Conservation (phyloP, 2,113 vertebrate genomes). For the Gulo gulo region DNA sequence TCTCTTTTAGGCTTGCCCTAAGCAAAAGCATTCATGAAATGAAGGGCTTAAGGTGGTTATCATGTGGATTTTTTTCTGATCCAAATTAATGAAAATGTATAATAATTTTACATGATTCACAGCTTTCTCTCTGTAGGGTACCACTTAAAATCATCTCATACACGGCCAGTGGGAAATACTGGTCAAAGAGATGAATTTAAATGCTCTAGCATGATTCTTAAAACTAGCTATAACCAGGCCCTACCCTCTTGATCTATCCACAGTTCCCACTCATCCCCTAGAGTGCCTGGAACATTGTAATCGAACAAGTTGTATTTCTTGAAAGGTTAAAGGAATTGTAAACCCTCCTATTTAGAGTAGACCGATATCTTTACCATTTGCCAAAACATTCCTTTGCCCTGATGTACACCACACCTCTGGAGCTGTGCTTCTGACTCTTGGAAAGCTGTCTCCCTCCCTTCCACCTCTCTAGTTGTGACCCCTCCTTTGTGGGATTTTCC, state of each 20-base stretch:
- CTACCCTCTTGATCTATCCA: not conserved
- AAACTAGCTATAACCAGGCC: not conserved
- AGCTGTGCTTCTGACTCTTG: not conserved
- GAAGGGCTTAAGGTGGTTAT: not conserved
- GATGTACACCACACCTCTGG: not conserved
- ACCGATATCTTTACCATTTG: not conserved
- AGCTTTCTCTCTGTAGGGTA: not conserved
- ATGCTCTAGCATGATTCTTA: not conserved
- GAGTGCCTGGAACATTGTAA: not conserved
- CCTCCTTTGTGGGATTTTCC: too few species aligned
- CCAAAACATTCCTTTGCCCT: not conserved
- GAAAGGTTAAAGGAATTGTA: not conserved
- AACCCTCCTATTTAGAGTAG: not conserved
- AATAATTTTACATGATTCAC: not conserved
- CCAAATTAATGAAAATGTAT: not conserved
- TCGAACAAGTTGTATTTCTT: not conserved
- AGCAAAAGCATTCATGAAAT: not conserved
- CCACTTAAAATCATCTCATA: not conserved
- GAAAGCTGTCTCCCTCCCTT: not conserved
- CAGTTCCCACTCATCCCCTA: not conserved
- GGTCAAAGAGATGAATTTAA: not conserved
- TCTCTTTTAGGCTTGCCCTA: not conserved
- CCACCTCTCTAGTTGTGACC: not conserved
- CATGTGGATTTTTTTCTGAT: not conserved
- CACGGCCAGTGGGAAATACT: not conserved